Evolutionary conservation across 2,888 invertebrate species (phyloP), one percentile per base, ranked within the genome.

Genomic region (Cordylochernes scorpioides): DNA sequence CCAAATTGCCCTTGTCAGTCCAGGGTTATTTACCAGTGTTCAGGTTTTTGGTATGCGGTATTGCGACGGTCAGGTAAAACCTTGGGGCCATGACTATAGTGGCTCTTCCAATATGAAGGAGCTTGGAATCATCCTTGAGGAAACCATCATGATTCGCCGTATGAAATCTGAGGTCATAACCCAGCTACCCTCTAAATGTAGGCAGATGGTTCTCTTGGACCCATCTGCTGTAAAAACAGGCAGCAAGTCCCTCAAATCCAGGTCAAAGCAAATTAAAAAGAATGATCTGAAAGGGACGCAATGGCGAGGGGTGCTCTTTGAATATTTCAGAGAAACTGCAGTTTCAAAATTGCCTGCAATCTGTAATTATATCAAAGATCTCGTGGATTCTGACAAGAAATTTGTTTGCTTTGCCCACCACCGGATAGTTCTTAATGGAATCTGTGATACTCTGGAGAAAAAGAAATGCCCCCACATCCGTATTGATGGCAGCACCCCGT

Each of bases 341-440:
- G 58, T 55, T 34, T 69, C 70, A 14, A 86, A 86, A 58, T 56
- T 70, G 29, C 65, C 66, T 0, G 78, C 82, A 10, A 68, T 86
- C n/a, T 68, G 69, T 48, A 67, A 70, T 34, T 78, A 84, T 51
- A 53, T 88, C 2, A 55, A 62, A 9, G 67, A 74, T 40, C 46
- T 75, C 25, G 45, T 84, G 2, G 64, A 66, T 34, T 58, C 59
- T 5, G 63, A 62, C 5, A 52, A 57, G 24, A 94, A 97, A 55
- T 78, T 88, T 48, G 61, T 97, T 1, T 64, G 86, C 19, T 97
- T 88, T 57, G 88, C 77, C 2, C 91, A 94, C 54, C 94, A 97
- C 53, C 63, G 64, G 42, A 57, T 58, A 29, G 68, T 97, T 54
- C 46, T 97, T 42, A 68, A 80, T 46, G 72, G 70, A 0, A 62